Percentiles rank a stretch among this genome's conserved stretches.
These are phyloP conservation scores for Julus scandinavius DNA, from an alignment of 2,888 invertebrate species.

Conservation along the genomic window DNA sequence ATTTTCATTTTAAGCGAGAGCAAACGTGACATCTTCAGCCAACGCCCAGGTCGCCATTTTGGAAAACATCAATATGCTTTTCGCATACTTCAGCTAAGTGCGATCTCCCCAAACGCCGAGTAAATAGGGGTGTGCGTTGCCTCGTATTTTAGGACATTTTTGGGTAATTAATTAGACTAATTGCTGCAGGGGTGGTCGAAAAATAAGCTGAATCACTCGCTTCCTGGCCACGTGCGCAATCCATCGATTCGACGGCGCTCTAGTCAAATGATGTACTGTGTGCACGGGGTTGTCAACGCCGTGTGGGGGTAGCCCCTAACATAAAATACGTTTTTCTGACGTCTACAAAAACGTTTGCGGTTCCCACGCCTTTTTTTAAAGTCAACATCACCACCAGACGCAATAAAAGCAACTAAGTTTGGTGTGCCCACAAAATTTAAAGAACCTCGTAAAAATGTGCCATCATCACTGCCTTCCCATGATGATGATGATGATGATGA, in stretches of 20 bases:
- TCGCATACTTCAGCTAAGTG: background rate
- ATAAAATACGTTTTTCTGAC: conserved; percentile 6
- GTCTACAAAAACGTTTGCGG: background rate
- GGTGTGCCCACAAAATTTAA: background rate
- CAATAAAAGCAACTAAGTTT: background rate
- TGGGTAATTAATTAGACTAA: conserved; percentile 6
- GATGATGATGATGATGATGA: too few species aligned
- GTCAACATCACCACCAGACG: background rate
- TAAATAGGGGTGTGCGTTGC: conserved; percentile 27
- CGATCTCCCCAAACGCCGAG: background rate
- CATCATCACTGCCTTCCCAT: too few species aligned
- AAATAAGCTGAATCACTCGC: background rate
- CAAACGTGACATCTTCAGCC: too few species aligned
- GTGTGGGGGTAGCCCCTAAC: background rate
- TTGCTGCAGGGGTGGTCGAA: background rate
- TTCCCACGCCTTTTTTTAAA: background rate
- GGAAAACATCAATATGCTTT: background rate
- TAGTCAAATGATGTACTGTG: background rate
- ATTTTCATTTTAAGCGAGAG: too few species aligned
- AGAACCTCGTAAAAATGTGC: too few species aligned
- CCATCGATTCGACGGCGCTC: background rate
- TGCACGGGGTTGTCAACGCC: background rate
- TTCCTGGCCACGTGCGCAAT: background rate
- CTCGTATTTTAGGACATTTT: background rate
- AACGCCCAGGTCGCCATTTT: background rate